These are phyloP conservation scores for Temnothorax unifasciatus DNA, from an alignment of 2,888 invertebrate species.

Conservation along the genomic window DNA sequence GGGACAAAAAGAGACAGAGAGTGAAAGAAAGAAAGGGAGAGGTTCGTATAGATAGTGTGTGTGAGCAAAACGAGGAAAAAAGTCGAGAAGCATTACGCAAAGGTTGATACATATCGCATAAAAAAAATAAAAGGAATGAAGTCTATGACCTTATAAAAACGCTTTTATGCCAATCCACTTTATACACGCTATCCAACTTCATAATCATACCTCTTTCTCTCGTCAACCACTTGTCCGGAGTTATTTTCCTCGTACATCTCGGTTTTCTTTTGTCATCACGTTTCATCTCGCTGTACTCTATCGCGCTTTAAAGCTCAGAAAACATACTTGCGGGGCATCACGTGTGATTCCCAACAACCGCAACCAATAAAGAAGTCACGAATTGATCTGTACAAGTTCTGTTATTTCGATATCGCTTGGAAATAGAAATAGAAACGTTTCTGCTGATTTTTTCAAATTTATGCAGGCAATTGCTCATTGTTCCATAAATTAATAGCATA, in stretches of 20 bases:
- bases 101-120: conserved; percentile 20
- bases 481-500: neutral
- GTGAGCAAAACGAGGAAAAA: neutral
- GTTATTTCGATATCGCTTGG: neutral
- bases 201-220: conserved; percentile 3
- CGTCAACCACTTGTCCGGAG: conserved; percentile 41
- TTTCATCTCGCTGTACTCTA: conserved; percentile 50
- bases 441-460: neutral
- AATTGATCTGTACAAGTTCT: neutral
- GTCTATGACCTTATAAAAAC: conserved; percentile 74
- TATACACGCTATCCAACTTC: conserved; percentile 19
- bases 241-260: conserved; percentile 55
- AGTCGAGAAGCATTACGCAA: neutral
- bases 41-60: neutral
- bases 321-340: neutral
- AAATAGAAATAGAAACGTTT: neutral
- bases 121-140: conserved; percentile 50
- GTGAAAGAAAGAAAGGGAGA: conserved; percentile 14
- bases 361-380: neutral
- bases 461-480: neutral
- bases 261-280: conserved; percentile 48
- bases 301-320: conserved; percentile 40
- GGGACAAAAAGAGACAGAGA: conserved; percentile 22
- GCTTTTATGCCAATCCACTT: conserved; percentile 67
- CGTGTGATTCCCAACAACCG: conserved; percentile 17